phyloP scores from a whole-genome alignment of 2,797 vertebrate genomes.

The Hephaestus fuliginosus region DNA sequence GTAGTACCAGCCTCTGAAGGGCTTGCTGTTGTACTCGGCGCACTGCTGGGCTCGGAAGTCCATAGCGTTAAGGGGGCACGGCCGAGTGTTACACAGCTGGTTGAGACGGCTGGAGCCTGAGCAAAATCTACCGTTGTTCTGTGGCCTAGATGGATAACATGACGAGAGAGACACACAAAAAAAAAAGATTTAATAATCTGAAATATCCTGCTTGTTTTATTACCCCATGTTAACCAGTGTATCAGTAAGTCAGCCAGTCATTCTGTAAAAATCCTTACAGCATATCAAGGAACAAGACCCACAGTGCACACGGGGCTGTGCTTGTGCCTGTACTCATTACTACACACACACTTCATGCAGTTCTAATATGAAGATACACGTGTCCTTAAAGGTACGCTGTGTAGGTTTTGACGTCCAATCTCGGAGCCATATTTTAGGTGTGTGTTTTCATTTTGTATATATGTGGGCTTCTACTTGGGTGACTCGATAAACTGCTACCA shows the following conservation, averaged over 20 bases:
- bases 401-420: neutral
- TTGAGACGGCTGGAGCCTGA: constrained; percentile 90
- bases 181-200: neutral
- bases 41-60: constrained; percentile 97
- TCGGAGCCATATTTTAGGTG: neutral
- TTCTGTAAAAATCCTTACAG: neutral
- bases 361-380: neutral
- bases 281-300: neutral
- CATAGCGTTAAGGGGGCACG: constrained; percentile 84
- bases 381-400: neutral
- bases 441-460: neutral
- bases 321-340: neutral
- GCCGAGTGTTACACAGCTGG: constrained; percentile 90
- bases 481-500: neutral
- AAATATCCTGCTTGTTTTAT: neutral
- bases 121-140: constrained; percentile 95
- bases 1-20: constrained; percentile 98
- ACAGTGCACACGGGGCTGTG: neutral
- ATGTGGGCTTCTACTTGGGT: neutral
- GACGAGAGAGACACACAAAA: neutral
- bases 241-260: neutral
- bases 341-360: neutral
- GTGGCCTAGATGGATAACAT: constrained; percentile 86
- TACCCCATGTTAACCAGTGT: neutral
- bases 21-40: constrained; percentile 96